Conservation (phyloP, 2,888 invertebrate genomes). For the Torymus tubicola region DNA sequence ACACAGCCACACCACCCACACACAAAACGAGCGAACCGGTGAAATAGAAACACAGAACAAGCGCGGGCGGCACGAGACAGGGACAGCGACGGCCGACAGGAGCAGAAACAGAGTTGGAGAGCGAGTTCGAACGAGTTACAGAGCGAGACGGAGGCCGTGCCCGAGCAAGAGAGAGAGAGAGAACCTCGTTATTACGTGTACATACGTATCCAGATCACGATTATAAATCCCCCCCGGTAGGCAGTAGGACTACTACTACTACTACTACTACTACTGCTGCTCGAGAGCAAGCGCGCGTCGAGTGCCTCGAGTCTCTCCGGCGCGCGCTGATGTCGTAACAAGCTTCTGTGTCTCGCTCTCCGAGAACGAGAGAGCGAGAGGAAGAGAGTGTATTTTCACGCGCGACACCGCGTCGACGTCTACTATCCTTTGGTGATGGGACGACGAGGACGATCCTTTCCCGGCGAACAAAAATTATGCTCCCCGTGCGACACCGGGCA, state of each 20-base stretch:
- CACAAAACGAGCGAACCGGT: background rate
- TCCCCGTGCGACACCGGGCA: background rate
- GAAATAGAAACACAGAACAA: background rate
- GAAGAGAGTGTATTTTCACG: conserved; percentile 8
- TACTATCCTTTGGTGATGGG: background rate
- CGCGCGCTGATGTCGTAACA: background rate
- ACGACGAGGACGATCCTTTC: background rate
- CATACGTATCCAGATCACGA: conserved; percentile 47
- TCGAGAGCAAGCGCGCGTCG: background rate
- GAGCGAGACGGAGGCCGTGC: background rate
- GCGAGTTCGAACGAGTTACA: conserved; percentile 25
- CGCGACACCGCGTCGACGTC: background rate
- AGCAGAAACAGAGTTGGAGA: conserved; percentile 21
- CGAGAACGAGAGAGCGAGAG: background rate
- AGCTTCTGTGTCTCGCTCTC: too few species aligned
- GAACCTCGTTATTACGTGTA: conserved; percentile 45
- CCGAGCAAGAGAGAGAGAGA: background rate
- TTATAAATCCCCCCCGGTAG: conserved; percentile 31
- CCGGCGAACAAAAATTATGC: conserved; percentile 44
- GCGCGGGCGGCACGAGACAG: conserved; percentile 16
- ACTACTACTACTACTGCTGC: background rate
- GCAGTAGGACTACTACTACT: background rate
- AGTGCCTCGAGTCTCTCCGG: conserved; percentile 5
- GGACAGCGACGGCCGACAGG: conserved; percentile 23
- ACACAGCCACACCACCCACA: background rate